Conservation (phyloP, 1,140 invertebrate genomes). For the Bradynema listronoti region DNA sequence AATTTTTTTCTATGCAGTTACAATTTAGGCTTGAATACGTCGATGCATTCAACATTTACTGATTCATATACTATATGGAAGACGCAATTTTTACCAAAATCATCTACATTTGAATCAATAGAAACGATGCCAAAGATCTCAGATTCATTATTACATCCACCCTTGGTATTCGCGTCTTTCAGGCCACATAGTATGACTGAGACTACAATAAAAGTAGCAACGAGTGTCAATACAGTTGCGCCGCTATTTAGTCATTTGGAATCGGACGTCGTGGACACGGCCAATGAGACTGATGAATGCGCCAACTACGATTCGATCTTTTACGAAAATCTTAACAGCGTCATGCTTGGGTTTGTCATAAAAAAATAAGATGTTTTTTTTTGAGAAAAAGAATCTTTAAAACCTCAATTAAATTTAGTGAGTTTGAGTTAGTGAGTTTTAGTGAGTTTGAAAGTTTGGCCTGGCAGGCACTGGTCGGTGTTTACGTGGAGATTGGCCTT, state of each 20-base stretch:
- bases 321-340: constrained; percentile 24
- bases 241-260: neutral
- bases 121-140: no score
- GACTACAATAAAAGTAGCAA: no score
- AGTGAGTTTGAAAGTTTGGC: constrained; percentile 33
- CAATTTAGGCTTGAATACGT: no score
- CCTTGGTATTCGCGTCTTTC: no score
- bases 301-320: constrained; percentile 24
- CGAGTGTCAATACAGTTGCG: no score
- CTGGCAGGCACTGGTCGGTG: constrained; percentile 30
- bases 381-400: neutral
- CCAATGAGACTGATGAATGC: constrained; percentile 12
- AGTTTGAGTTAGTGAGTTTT: neutral
- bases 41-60: no score
- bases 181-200: no score
- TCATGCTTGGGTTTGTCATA: constrained; percentile 12
- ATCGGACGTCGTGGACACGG: neutral
- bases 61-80: no score
- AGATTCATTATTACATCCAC: no score
- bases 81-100: no score
- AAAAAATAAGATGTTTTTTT: neutral
- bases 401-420: neutral
- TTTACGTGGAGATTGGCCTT: constrained; percentile 40
- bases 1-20: no score
- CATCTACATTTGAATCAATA: no score